A percentile compares a stretch with the other conserved stretches of the same genome.
phyloP scores from a whole-genome alignment of 1,140 invertebrate genomes.

The Nebria ingens region DNA sequence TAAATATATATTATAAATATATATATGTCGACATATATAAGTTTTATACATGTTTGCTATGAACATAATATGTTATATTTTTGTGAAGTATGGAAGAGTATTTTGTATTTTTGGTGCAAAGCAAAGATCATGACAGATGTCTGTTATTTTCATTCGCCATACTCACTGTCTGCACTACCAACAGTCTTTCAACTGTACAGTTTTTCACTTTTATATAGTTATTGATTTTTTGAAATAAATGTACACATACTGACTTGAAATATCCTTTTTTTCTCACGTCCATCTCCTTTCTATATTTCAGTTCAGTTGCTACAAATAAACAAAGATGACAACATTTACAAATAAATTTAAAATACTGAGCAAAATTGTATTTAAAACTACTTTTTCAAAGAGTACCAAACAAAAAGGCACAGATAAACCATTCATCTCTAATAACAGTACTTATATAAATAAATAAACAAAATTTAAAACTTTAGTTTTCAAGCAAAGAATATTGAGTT shows the following conservation, averaged over 20 bases:
- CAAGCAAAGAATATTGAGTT: no score
- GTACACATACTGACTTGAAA: slow-evolving; percentile 35
- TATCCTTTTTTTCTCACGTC: no score
- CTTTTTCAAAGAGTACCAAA: no score
- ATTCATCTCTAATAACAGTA: no score
- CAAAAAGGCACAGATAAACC: no score
- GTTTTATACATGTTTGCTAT: slow-evolving; percentile 30
- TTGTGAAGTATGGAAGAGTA: slow-evolving; percentile 30
- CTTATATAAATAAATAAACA: no score
- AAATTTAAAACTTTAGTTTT: no score
- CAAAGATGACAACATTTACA: no score
- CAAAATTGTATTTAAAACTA: no score
- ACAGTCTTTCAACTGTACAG: slow-evolving; percentile 33
- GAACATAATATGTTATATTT: slow-evolving; percentile 29
- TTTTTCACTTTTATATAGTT: slow-evolving; percentile 37
- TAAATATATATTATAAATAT: slow-evolving; percentile 28
- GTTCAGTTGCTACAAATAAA: no score
- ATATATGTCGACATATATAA: slow-evolving; percentile 18
- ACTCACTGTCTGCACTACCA: slow-evolving; percentile 31
- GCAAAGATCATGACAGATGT: slow-evolving; percentile 1
- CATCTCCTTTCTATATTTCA: no score
- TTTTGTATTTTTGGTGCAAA: slow-evolving; percentile 10
- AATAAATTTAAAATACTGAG: no score
- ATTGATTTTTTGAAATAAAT: slow-evolving; percentile 32
- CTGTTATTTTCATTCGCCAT: slow-evolving; percentile 20